Base-by-base conservation (phyloP, 2,113 vertebrate species). In the Danionella cerebrum region DNA sequence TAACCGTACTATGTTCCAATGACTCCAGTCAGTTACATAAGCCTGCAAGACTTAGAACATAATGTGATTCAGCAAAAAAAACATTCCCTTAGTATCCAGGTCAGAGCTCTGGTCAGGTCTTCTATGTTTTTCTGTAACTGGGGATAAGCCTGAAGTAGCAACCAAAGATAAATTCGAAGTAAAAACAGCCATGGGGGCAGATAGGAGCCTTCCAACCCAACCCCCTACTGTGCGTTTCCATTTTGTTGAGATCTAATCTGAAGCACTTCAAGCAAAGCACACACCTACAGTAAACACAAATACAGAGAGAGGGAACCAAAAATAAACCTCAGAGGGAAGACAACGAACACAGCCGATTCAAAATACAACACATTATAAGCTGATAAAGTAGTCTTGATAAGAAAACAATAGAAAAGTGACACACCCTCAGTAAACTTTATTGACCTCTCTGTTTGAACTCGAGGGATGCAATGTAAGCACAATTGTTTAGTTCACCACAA, bases 231-330 rank as follows among this genome's bases (percentile, higher is more conserved):
- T 25, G 19, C 39, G 27, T 62, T 48, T 52, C 24, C 41, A 68
- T 42, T 45, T 45, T 31, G 58, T 31, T 60, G 42, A 31, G 39
- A 60, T 60, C 33, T 63, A 25, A 69, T 64, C 50, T 41, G 22
- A 63, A 25, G 44, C 19, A 65, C 36, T 35, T 52, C 54, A 60
- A 27, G 72, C 45, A 55, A 63, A 9, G 21, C 2, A 1, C 65
- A 52, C 8, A 33, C 25, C 41, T 38, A 52, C 47, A 19, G 42
- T 12, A 27, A 13, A 8, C 31, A 41, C 25, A 52, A 50, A 48
- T 5, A 42, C n/a, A 22, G 12, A 67, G 6, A 29, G 41, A 7
- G 11, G 25, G 12, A 53, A 21, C 19, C 21, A 53, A 31, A 27
- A 50, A 50, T 19, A 31, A 29, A 33, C 38, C 9, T 38, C 16